These are phyloP conservation scores for Pseudolaguvia tuberculata DNA, from an alignment of 2,113 vertebrate genomes.

Conservation along the genomic window DNA sequence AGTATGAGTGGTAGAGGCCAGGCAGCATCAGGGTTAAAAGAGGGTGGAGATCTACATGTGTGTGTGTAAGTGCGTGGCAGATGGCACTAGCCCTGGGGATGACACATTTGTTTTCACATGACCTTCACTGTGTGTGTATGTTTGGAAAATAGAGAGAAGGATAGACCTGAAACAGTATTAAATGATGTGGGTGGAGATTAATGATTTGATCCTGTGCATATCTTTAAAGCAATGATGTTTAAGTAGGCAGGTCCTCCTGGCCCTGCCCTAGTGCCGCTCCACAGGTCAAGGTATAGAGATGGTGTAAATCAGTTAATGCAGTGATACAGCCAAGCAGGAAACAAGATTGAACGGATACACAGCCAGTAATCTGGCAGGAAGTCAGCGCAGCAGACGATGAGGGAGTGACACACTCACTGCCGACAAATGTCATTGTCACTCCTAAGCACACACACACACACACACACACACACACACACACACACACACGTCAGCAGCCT, in stretches of 20 bases:
- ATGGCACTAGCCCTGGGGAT: conserved; percentile 30
- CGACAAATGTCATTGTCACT: conserved; percentile 36
- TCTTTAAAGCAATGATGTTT: background rate
- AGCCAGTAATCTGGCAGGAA: background rate
- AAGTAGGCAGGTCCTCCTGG: background rate
- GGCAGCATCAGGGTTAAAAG: background rate
- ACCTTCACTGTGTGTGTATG: conserved; percentile 10
- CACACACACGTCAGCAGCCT: background rate
- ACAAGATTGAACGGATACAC: background rate
- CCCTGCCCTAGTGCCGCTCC: background rate
- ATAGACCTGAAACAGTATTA: conserved; percentile 33
- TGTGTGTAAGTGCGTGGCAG: conserved; percentile 31
- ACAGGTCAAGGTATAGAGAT: background rate
- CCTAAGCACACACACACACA: conserved; percentile 5
- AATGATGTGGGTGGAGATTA: background rate
- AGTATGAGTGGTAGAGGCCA: background rate
- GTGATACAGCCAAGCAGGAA: background rate
- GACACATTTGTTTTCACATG: conserved; percentile 6
- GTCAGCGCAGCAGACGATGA: background rate
- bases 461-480: conserved; percentile 10
- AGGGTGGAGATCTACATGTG: conserved; percentile 19
- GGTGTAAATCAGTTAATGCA: background rate
- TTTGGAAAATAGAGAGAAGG: conserved; percentile 32
- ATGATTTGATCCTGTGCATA: background rate
- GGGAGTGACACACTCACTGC: background rate